A percentile compares a stretch with the other conserved stretches of the same genome.
phyloP scores from a whole-genome alignment of 2,888 invertebrate genomes.

The Oscheius sp. region DNA sequence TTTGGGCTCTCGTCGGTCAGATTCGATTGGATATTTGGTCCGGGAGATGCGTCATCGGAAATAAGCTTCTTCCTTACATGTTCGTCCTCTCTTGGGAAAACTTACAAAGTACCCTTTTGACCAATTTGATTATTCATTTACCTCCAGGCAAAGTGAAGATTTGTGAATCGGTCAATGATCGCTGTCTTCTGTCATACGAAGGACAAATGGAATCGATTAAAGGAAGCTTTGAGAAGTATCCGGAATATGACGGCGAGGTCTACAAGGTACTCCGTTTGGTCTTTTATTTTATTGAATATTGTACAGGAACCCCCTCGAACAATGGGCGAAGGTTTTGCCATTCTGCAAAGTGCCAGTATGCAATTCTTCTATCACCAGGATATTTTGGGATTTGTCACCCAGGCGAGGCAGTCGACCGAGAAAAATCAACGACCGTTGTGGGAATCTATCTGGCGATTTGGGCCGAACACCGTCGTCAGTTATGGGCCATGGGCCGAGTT shows the following conservation, averaged over 20 bases:
- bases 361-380: conserved; percentile 97
- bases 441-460: conserved; percentile 78
- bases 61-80: conserved; percentile 87
- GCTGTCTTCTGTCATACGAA: conserved; percentile 56
- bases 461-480: conserved; percentile 93
- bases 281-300: no score
- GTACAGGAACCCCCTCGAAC: conserved; percentile 83
- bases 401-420: conserved; percentile 49
- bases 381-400: conserved; percentile 79
- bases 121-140: neutral
- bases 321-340: conserved; percentile 94
- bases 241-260: conserved; percentile 91
- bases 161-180: conserved; percentile 79
- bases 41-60: conserved; percentile 93
- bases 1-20: conserved; percentile 66
- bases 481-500: conserved; percentile 99
- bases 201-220: conserved; percentile 87
- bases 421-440: conserved; percentile 62
- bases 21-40: conserved; percentile 84
- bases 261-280: conserved; percentile 42
- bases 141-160: conserved; percentile 58
- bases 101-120: conserved; percentile 7
- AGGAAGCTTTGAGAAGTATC: conserved; percentile 92
- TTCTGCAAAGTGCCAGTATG: conserved; percentile 92
- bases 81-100: conserved; percentile 37